phyloP scores from a whole-genome alignment of 2,888 invertebrate genomes.

The Rhogogaster chlorosoma region DNA sequence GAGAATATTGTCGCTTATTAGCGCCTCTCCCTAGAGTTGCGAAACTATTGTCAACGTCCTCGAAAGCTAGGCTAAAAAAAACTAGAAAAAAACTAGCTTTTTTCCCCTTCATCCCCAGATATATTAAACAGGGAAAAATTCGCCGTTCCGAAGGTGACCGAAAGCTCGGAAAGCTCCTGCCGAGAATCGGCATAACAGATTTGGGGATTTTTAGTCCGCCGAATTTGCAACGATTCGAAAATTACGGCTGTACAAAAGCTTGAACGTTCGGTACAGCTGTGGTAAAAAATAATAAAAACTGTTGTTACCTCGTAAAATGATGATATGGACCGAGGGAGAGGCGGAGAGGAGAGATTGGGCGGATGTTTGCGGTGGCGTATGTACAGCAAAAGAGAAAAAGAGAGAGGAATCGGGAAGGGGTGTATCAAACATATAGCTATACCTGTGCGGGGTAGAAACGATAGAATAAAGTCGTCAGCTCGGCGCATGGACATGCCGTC shows the following conservation, averaged over 20 bases:
- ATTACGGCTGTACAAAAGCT: background rate
- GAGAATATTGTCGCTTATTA: constrained; percentile 39
- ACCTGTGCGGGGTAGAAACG: constrained; percentile 32
- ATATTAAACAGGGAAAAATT: background rate
- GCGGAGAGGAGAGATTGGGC: constrained; percentile 24
- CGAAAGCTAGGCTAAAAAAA: background rate
- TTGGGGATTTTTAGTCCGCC: background rate
- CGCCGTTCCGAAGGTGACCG: background rate
- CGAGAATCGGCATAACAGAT: background rate
- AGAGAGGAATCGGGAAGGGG: constrained; percentile 33
- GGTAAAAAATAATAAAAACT: constrained; percentile 41
- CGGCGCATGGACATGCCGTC: constrained; percentile 59
- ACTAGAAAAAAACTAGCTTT: background rate
- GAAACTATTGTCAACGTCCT: constrained; percentile 24
- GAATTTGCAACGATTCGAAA: background rate
- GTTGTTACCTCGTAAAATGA: constrained; percentile 46
- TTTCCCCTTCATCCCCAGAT: background rate
- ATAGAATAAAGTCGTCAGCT: constrained; percentile 65
- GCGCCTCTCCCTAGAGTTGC: background rate
- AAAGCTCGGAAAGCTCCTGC: background rate
- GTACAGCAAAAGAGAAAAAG: constrained; percentile 32
- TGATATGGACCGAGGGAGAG: constrained; percentile 43
- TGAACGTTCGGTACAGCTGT: constrained; percentile 32
- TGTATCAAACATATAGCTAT: background rate
- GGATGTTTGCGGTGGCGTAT: constrained; percentile 20